Conservation (phyloP, 2,888 invertebrate species). For the Crepidodera aurea region DNA sequence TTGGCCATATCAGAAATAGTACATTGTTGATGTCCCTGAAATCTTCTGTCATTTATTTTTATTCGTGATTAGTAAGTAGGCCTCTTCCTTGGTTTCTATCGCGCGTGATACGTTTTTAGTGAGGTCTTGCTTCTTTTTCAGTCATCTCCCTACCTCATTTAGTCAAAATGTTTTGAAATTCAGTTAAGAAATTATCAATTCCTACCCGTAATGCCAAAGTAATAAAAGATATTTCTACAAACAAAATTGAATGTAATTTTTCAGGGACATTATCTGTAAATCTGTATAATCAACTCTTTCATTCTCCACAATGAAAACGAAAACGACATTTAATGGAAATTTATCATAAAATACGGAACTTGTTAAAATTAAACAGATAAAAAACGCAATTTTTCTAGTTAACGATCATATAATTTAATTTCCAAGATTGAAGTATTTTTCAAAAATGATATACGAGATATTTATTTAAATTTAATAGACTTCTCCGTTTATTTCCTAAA, state of each 20-base stretch:
- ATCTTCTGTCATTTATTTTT: no score
- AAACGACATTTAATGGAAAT: not conserved
- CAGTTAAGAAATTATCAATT: no score
- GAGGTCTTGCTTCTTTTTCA: no score
- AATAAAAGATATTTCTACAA: no score
- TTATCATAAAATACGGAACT: slow-evolving; percentile 1
- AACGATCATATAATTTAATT: slow-evolving; percentile 1
- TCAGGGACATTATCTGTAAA: not conserved
- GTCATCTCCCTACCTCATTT: no score
- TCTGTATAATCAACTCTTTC: not conserved
- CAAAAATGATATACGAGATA: slow-evolving; percentile 9
- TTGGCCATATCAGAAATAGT: no score
- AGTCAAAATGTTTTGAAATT: no score
- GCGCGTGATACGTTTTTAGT: no score
- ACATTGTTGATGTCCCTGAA: no score
- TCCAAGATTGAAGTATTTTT: not conserved
- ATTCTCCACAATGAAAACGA: not conserved
- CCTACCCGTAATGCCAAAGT: no score
- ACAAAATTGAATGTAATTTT: not conserved
- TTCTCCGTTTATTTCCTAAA: not conserved
- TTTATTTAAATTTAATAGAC: slow-evolving; percentile 24
- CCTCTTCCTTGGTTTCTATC: no score
- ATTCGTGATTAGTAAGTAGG: no score
- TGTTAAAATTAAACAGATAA: not conserved
- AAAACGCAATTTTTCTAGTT: not conserved